Percentiles rank a stretch among this genome's conserved stretches.
These are phyloP conservation scores for Ascaphus truei DNA, from an alignment of 2,113 vertebrate genomes.

Conservation along the genomic window DNA sequence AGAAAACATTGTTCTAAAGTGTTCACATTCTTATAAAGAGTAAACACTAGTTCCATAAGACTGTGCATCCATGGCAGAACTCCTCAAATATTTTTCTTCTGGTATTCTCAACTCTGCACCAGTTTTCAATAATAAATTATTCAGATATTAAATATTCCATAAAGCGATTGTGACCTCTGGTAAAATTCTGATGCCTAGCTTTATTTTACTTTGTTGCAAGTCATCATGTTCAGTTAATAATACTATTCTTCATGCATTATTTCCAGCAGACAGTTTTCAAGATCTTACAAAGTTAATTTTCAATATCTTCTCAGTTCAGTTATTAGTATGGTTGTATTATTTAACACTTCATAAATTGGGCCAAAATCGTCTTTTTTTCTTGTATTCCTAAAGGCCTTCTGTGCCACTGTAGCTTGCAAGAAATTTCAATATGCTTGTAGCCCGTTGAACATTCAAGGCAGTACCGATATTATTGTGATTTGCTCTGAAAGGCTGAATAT, in stretches of 20 bases:
- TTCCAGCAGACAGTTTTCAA: constrained; percentile 31
- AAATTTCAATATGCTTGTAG: no score
- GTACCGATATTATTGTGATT: no score
- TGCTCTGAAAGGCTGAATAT: no score
- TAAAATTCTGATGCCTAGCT: constrained; percentile 43
- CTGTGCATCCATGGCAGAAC: background rate
- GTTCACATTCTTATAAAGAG: no score
- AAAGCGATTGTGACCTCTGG: constrained; percentile 43
- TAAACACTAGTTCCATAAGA: background rate
- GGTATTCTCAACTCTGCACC: constrained; percentile 40
- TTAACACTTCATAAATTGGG: background rate
- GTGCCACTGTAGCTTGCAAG: background rate
- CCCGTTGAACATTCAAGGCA: no score
- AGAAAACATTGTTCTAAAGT: no score
- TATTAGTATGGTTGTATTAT: constrained; percentile 37
- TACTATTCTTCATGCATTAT: constrained; percentile 43
- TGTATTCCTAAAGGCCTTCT: background rate
- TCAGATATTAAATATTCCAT: constrained; percentile 47
- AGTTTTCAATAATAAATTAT: constrained; percentile 38
- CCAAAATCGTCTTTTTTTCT: background rate
- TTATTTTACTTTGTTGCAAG: constrained; percentile 38
- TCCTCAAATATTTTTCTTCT: constrained; percentile 1
- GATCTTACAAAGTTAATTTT: constrained; percentile 39
- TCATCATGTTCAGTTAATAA: constrained; percentile 39
- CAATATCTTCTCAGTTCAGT: constrained; percentile 38